A percentile compares a stretch with the other conserved stretches of the same genome.
phyloP scores from a whole-genome alignment of 2,113 vertebrate species.

The Motacilla alba region DNA sequence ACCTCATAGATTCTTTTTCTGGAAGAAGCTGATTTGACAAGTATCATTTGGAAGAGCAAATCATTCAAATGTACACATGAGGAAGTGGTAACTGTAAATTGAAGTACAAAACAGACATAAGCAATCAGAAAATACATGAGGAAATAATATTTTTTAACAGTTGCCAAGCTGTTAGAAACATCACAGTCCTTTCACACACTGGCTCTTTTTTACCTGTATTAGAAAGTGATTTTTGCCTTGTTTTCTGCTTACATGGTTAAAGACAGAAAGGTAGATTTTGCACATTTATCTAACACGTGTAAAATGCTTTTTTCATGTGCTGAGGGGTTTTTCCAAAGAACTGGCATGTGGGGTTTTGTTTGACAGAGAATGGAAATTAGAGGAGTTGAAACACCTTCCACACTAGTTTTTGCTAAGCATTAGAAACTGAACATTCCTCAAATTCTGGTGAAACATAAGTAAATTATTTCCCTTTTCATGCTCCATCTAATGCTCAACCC shows the following conservation, averaged over 20 bases:
- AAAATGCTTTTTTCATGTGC: neutral
- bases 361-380: neutral
- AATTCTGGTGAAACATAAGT: neutral
- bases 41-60: neutral
- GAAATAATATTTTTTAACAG: neutral
- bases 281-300: neutral
- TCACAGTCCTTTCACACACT: neutral
- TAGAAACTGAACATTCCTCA: neutral
- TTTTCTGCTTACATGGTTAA: neutral
- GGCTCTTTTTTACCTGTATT: neutral
- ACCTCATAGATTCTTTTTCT: neutral
- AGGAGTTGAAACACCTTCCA: neutral
- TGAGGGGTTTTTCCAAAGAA: neutral
- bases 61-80: neutral
- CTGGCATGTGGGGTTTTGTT: accelerated
- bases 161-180: neutral
- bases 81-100: neutral
- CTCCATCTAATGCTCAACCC: neutral
- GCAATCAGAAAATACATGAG: neutral
- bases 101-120: neutral
- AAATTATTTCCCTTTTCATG: neutral
- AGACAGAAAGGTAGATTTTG: neutral
- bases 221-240: neutral
- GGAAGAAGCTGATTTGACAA: neutral
- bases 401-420: neutral